Base-by-base conservation (phyloP, 1,140 invertebrate species). In the Zophobas morio region DNA sequence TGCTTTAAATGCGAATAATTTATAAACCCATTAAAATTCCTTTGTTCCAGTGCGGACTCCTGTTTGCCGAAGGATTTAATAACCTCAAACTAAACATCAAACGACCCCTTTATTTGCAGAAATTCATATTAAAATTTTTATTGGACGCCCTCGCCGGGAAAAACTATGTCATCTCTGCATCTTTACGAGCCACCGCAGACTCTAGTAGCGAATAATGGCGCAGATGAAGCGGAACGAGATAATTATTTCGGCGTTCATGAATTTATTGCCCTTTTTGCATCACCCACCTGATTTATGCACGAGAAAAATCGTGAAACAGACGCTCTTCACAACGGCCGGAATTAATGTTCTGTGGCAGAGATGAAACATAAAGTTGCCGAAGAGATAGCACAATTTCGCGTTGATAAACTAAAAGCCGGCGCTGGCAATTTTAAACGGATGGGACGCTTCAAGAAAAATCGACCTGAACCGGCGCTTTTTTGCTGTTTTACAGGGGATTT, bases 321-420 rank as follows among this genome's bases (percentile, higher is more conserved):
- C 42, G 57, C 57, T 66, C 60, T 66, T 66, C 20, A 66, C 40
- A 66, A 66, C n/a, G 54, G 36, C 51, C 42, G 49, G 56, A 74
- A 74, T 74, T 74, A 74, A 74, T 74, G 71, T 74, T 74, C 71
- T 74, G 71, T 74, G 56, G 54, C 71, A 74, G 54, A 74, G 20
- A 74, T 74, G 60, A 66, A 66, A 66, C 60, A 66, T 66, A 66
- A 66, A 66, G 60, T 20, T 66, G 60, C 39, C 60, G 60, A 66
- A 42, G 37, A 66, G 60, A 66, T 66, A 66, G 37, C 33, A 40
- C 37, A 66, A 66, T 39, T 37, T 63, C 39, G 35, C 5, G 57
- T 63, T 63, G 57, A 63, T 63, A 63, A 63, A 63, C 57, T 39
- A 63, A 63, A 63, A 63, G 57, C 57, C 57, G 36, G 57, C 33